Evolutionary conservation across 1,140 invertebrate species (phyloP).

Genomic region (Metopolophium dirhodum): DNA sequence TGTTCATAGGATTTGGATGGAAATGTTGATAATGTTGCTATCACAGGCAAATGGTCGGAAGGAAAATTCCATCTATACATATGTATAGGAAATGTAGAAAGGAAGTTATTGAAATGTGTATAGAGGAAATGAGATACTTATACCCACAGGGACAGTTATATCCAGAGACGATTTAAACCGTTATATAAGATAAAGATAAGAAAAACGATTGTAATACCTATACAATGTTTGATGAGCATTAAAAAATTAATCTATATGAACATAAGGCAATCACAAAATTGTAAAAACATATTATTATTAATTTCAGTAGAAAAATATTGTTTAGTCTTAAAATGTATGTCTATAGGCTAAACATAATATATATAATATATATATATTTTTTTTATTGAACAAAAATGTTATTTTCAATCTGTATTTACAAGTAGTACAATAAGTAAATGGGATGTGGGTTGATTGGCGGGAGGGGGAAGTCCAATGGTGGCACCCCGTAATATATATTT

Average conservation of each 20-base stretch:
- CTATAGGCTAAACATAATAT: too few species aligned
- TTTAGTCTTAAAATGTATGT: too few species aligned
- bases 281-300: background rate
- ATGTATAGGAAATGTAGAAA: background rate
- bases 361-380: too few species aligned
- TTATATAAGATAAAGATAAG: background rate
- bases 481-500: too few species aligned
- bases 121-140: background rate
- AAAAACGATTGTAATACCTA: background rate
- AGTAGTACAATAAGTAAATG: too few species aligned
- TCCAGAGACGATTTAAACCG: background rate
- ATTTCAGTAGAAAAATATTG: background rate
- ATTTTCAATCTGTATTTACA: too few species aligned
- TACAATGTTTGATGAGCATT: background rate
- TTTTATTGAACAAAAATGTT: too few species aligned
- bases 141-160: background rate
- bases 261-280: background rate
- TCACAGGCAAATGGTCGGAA: background rate
- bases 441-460: too few species aligned
- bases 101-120: background rate
- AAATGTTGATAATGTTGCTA: background rate
- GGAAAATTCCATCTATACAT: background rate
- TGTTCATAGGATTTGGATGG: background rate
- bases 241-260: background rate
- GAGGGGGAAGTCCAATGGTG: too few species aligned